phyloP scores from a whole-genome alignment of 2,797 vertebrate genomes.

The Anableps anableps region DNA sequence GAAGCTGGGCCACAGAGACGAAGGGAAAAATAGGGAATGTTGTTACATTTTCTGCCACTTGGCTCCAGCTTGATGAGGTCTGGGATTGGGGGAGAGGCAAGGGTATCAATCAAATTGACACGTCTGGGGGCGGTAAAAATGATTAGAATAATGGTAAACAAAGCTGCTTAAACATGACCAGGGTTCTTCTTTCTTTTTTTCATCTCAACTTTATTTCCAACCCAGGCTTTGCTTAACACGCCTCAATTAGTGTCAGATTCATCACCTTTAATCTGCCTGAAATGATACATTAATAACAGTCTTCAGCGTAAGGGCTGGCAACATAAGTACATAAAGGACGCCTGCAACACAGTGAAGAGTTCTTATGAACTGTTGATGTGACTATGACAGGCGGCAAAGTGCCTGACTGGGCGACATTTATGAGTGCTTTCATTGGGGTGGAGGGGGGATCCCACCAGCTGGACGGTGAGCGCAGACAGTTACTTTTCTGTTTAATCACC shows the following conservation, averaged over 20 bases:
- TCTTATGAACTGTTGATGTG: conserved; percentile 51
- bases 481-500: conserved; percentile 66
- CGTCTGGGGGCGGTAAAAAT: conserved; percentile 58
- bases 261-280: conserved; percentile 55
- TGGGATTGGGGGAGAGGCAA: conserved; percentile 66
- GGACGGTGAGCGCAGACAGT: conserved; percentile 42
- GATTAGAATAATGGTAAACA: conserved; percentile 76
- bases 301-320: conserved; percentile 46
- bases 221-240: conserved; percentile 34
- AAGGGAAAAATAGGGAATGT: conserved; percentile 40
- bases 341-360: conserved; percentile 35
- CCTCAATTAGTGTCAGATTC: conserved; percentile 49
- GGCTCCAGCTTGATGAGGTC: conserved; percentile 68
- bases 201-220: conserved; percentile 31
- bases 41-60: conserved; percentile 60
- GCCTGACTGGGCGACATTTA: conserved; percentile 65
- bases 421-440: conserved; percentile 22
- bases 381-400: conserved; percentile 56
- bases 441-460: conserved; percentile 51
- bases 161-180: conserved; percentile 47
- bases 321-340: conserved; percentile 48
- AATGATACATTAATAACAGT: conserved; percentile 66
- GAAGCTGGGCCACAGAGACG: conserved; percentile 43
- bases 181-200: conserved; percentile 22
- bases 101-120: conserved; percentile 74